Conservation (phyloP, 2,888 invertebrate species). For the Ophonus ardosiacus region DNA sequence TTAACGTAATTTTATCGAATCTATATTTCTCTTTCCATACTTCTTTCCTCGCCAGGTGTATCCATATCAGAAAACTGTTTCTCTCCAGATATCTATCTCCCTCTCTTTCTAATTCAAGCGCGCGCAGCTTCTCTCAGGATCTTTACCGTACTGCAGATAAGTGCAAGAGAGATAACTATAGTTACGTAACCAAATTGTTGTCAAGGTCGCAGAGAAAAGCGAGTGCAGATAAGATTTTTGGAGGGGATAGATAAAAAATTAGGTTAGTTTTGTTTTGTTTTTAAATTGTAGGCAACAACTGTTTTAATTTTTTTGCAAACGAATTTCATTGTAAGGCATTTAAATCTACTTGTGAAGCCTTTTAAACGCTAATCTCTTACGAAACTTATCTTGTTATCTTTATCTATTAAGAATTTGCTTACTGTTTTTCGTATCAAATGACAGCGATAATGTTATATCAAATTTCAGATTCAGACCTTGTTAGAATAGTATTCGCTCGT, state of each 20-base stretch:
- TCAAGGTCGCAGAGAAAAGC: constrained; percentile 46
- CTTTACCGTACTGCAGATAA: constrained; percentile 22
- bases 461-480: constrained; percentile 8
- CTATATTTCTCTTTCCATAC: not conserved
- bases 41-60: not conserved
- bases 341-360: too few species aligned
- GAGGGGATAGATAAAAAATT: not conserved
- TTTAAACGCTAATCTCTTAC: too few species aligned
- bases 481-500: not conserved
- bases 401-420: constrained; percentile 23
- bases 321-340: too few species aligned
- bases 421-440: not conserved
- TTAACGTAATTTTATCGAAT: not conserved
- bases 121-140: constrained; percentile 37
- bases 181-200: constrained; percentile 52
- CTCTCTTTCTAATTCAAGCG: not conserved
- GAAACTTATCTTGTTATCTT: not conserved
- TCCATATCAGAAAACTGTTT: not conserved
- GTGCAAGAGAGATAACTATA: constrained; percentile 15
- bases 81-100: not conserved
- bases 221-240: not conserved
- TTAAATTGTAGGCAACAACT: too few species aligned
- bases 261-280: not conserved
- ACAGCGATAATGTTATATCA: constrained; percentile 28
- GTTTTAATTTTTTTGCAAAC: too few species aligned